Evolutionary conservation across 2,797 vertebrate genomes (phyloP).

Genomic region (Serranus cabrilla): DNA sequence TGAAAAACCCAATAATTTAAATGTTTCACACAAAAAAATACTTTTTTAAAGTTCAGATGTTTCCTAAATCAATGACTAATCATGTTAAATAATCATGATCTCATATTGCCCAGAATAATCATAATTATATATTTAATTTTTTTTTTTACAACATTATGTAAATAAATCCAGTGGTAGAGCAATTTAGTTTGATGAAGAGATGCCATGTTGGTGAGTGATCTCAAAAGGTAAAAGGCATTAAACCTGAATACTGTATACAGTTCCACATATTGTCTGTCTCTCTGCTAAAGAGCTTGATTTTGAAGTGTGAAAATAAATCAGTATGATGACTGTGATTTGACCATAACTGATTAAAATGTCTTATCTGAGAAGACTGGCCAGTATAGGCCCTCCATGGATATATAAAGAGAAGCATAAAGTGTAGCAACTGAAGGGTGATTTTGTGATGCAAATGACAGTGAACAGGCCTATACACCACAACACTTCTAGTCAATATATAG

Average conservation of each 20-base stretch:
- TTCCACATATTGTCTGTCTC: not conserved
- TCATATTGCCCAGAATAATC: no score
- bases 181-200: not conserved
- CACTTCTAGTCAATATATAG: not conserved
- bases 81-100: no score
- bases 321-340: not conserved
- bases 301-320: not conserved
- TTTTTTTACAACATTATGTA: no score
- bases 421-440: not conserved
- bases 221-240: not conserved
- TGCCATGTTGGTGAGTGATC: not conserved
- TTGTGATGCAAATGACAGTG: not conserved
- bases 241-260: not conserved
- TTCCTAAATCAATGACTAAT: no score
- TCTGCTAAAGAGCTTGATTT: not conserved
- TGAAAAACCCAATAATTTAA: no score
- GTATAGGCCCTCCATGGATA: no score
- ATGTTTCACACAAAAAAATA: no score
- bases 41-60: no score
- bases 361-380: not conserved
- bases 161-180: not conserved
- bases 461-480: not conserved
- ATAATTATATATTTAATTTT: no score
- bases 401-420: no score
- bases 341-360: not conserved